These are phyloP conservation scores for Heterodera filipjevi DNA, from an alignment of 2,888 invertebrate genomes.

Conservation along the genomic window DNA sequence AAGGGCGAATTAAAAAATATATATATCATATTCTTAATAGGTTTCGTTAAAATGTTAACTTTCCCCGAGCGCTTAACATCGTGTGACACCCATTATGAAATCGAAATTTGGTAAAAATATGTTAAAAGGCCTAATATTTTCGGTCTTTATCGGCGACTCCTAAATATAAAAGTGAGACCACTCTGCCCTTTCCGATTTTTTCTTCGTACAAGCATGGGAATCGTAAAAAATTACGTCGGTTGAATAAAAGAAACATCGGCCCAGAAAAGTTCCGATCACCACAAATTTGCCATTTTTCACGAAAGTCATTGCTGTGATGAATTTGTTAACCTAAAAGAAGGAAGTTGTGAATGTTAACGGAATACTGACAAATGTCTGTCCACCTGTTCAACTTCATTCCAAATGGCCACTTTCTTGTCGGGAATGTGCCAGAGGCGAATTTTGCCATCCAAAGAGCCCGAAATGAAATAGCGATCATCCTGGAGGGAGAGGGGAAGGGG, in stretches of 20 bases:
- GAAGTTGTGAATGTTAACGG: neutral
- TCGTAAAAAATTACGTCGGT: constrained; percentile 76
- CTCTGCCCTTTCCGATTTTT: too few species aligned
- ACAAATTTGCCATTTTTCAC: constrained; percentile 87
- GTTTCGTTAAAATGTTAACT: too few species aligned
- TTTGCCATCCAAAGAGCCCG: constrained; percentile 96
- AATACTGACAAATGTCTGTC: constrained; percentile 23
- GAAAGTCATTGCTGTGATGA: constrained; percentile 65
- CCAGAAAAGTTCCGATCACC: constrained; percentile 96
- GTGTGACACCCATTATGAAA: too few species aligned
- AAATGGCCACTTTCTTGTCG: constrained; percentile 95
- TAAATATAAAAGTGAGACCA: too few species aligned
- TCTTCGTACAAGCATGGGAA: too few species aligned
- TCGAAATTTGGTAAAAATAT: too few species aligned
- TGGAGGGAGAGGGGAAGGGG: constrained; percentile 56
- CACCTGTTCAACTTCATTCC: constrained; percentile 81
- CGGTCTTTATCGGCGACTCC: too few species aligned
- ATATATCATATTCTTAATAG: too few species aligned
- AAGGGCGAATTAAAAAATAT: too few species aligned
- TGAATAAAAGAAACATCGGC: constrained; percentile 94
- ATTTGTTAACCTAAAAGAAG: constrained; percentile 38
- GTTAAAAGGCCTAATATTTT: too few species aligned
- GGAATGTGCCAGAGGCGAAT: constrained; percentile 98
- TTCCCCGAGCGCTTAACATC: too few species aligned
- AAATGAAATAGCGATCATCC: constrained; percentile 83